Conservation (phyloP, 1,140 invertebrate species). For the Heliconius hermathena region DNA sequence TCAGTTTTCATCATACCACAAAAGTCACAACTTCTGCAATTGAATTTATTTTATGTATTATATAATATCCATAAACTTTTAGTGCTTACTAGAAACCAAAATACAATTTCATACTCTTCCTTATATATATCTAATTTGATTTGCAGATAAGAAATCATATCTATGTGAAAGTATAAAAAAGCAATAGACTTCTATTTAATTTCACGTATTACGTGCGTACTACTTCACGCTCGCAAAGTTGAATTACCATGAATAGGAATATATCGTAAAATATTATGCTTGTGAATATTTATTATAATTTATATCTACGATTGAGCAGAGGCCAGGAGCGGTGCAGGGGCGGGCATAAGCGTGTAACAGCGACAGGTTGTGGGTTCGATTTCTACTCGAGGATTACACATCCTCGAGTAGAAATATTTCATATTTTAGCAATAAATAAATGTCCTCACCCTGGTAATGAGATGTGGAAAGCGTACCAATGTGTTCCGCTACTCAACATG, state of each 20-base stretch:
- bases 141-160: neutral
- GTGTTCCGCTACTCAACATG: no score
- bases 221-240: neutral
- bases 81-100: neutral
- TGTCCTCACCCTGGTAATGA: no score
- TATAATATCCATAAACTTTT: neutral
- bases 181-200: slow-evolving; percentile 3
- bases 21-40: no score
- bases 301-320: no score
- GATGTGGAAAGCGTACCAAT: no score
- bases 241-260: neutral
- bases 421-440: no score
- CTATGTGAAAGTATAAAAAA: neutral
- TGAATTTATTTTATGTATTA: neutral
- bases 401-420: no score
- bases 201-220: neutral
- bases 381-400: no score
- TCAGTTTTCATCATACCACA: no score
- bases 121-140: neutral
- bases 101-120: neutral
- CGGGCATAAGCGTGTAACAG: no score
- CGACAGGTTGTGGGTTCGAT: no score
- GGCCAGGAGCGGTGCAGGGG: no score
- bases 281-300: neutral
- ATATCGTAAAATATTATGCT: neutral